phyloP scores from a whole-genome alignment of 2,888 invertebrate genomes.

The Dynastes hyllus region DNA sequence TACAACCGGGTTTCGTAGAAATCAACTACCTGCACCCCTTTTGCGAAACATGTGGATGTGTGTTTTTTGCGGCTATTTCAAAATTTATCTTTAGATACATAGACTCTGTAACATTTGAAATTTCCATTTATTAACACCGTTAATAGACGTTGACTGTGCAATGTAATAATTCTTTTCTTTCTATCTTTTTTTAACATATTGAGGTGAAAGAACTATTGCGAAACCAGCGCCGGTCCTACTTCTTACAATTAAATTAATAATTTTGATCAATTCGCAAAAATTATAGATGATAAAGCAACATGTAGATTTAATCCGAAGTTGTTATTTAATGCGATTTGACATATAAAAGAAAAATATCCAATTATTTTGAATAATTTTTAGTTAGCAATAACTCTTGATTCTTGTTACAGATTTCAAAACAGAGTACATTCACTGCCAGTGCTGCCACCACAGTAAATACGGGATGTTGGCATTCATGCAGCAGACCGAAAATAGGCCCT shows the following conservation, averaged over 20 bases:
- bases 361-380: not conserved
- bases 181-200: constrained; percentile 2
- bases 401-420: constrained; percentile 53
- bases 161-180: not conserved
- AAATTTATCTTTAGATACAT: not conserved
- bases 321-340: not conserved
- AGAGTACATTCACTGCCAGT: constrained; percentile 54
- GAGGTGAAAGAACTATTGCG: constrained; percentile 7
- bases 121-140: constrained; percentile 19
- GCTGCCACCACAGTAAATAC: constrained; percentile 39
- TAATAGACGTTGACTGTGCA: not conserved
- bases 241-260: not conserved
- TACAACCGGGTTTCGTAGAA: not conserved
- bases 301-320: not conserved
- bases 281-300: constrained; percentile 9
- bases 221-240: not conserved
- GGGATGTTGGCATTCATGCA: constrained; percentile 67
- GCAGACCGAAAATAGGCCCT: constrained; percentile 67
- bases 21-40: not conserved
- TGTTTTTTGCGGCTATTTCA: not conserved
- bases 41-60: not conserved
- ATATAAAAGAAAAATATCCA: not conserved
- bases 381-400: not conserved
- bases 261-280: not conserved
- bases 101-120: not conserved